phyloP scores from a whole-genome alignment of 92 coral and sea anemone species.

The Zoanthus gigantus region DNA sequence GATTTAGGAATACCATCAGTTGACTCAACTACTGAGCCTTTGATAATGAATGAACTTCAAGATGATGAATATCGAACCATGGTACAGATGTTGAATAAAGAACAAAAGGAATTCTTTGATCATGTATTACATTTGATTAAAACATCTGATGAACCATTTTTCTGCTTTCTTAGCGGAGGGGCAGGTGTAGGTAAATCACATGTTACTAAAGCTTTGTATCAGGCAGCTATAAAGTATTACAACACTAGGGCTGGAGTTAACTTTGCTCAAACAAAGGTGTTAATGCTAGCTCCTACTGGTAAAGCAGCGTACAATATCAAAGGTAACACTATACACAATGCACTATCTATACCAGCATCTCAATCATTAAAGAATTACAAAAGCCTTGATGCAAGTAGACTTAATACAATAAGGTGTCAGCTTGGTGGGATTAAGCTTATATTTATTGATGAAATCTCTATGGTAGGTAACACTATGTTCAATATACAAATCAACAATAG shows the following conservation, averaged over 20 bases:
- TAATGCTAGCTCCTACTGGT: conserved; percentile 4
- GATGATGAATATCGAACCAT: conserved; percentile 8
- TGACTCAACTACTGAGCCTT: background rate
- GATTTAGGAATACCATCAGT: conserved; percentile 7
- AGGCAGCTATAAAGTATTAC: conserved; percentile 51
- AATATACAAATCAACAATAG: conserved; percentile 64
- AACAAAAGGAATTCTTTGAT: background rate
- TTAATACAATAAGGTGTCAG: conserved; percentile 70
- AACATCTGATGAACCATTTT: background rate
- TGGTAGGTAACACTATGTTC: conserved; percentile 56
- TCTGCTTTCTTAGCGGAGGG: background rate
- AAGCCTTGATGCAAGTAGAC: conserved; percentile 75
- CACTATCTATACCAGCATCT: conserved; percentile 48
- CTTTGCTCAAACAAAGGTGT: conserved; percentile 58
- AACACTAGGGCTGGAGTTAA: conserved; percentile 66
- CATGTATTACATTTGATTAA: conserved; percentile 2
- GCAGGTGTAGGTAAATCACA: conserved; percentile 11
- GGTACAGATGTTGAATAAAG: background rate
- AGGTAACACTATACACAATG: conserved; percentile 4
- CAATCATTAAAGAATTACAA: conserved; percentile 69
- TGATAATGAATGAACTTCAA: conserved; percentile 6
- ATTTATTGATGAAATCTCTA: conserved; percentile 58
- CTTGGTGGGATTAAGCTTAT: conserved; percentile 1
- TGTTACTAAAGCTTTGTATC: conserved; percentile 55
- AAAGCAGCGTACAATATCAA: conserved; percentile 3